Conservation (phyloP, 1,140 invertebrate species). For the Brachionus angularis region DNA sequence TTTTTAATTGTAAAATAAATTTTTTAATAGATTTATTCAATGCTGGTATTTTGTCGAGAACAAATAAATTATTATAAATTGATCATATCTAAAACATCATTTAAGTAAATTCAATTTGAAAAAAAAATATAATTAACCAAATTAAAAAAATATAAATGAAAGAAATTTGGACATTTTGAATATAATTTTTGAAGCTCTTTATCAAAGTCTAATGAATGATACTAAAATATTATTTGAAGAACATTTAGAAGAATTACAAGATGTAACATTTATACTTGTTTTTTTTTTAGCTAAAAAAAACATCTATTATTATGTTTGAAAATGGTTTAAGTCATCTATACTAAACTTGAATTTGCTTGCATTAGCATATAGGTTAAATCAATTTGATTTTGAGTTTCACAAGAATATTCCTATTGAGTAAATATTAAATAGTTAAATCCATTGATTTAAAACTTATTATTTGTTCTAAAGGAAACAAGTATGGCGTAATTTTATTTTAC, state of each 20-base stretch:
- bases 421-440: neutral
- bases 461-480: neutral
- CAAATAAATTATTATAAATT: slow-evolving; percentile 28
- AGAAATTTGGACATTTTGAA: neutral
- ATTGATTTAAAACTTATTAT: neutral
- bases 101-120: neutral
- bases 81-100: neutral
- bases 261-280: slow-evolving; percentile 2
- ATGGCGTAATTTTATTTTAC: slow-evolving; percentile 9
- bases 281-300: neutral
- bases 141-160: neutral
- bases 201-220: slow-evolving; percentile 32
- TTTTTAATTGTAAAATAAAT: neutral
- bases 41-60: slow-evolving; percentile 15
- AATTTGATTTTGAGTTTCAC: slow-evolving; percentile 13
- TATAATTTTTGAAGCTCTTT: neutral
- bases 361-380: slow-evolving; percentile 20
- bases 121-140: neutral
- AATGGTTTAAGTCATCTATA: neutral
- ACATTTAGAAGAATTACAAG: slow-evolving; percentile 25
- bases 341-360: slow-evolving; percentile 31
- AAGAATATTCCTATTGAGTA: neutral
- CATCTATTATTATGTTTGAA: neutral
- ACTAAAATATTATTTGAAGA: neutral
- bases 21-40: neutral